phyloP scores from a whole-genome alignment of 2,797 vertebrate genomes.

The Amblyraja radiata region DNA sequence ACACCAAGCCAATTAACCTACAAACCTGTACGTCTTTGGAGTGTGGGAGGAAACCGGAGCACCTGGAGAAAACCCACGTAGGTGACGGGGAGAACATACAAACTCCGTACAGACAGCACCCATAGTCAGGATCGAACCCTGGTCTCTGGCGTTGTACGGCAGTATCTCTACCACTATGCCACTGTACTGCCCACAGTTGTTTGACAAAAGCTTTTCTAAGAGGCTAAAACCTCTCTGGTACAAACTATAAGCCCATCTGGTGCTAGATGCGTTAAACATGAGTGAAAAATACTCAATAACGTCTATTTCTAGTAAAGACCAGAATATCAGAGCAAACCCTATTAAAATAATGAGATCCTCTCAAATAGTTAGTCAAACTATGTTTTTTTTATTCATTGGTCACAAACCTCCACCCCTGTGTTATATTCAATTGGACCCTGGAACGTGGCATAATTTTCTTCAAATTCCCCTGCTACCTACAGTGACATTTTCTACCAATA shows the following conservation, averaged over 20 bases:
- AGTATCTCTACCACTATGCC: too few species aligned
- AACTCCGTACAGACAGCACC: too few species aligned
- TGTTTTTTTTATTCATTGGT: not conserved
- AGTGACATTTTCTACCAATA: not conserved
- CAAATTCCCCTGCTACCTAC: not conserved
- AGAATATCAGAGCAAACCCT: not conserved
- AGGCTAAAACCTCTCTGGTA: not conserved
- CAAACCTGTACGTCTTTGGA: too few species aligned
- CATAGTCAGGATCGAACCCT: too few species aligned
- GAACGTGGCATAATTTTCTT: not conserved
- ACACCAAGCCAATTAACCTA: too few species aligned
- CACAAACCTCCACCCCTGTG: not conserved
- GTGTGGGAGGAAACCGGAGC: too few species aligned
- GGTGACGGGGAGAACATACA: too few species aligned
- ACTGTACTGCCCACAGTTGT: too few species aligned
- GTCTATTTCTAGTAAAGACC: not conserved
- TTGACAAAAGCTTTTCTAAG: too few species aligned
- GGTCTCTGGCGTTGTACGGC: too few species aligned
- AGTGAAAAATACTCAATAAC: not conserved
- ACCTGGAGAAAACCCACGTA: too few species aligned
- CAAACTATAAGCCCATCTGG: not conserved
- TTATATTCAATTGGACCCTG: not conserved
- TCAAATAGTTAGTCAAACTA: not conserved
- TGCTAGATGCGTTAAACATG: not conserved
- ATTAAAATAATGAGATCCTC: constrained; percentile 18